These are phyloP conservation scores for Heteromormyrus szaboi DNA, from an alignment of 2,797 vertebrate genomes.

Conservation along the genomic window DNA sequence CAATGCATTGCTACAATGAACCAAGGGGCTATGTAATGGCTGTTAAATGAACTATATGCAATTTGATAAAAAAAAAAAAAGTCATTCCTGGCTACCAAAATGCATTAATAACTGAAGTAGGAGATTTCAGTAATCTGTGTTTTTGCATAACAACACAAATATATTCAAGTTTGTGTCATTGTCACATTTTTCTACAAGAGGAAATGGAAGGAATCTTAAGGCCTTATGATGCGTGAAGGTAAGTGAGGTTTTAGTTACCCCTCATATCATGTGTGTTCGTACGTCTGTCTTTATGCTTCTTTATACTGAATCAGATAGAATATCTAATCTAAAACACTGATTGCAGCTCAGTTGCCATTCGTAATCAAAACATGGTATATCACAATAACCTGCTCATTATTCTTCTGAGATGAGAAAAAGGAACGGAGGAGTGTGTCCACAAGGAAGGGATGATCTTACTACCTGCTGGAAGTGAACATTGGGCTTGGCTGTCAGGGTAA, in stretches of 20 bases:
- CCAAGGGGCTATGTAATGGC: neutral
- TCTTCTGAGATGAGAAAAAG: conserved; percentile 2
- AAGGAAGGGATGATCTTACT: neutral
- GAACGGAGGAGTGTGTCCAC: neutral
- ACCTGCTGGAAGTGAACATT: neutral
- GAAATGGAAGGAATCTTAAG: neutral
- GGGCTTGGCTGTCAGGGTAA: neutral
- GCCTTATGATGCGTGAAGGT: neutral
- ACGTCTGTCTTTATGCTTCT: neutral
- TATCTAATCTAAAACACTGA: neutral
- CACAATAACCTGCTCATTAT: neutral
- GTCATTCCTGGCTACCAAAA: neutral
- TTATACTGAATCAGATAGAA: neutral
- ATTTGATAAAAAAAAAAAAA: neutral
- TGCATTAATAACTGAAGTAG: neutral
- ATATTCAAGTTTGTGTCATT: neutral
- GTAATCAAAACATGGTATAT: neutral
- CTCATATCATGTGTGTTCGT: neutral
- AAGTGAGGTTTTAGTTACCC: neutral
- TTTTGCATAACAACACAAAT: neutral
- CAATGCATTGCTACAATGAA: neutral
- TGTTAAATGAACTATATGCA: neutral
- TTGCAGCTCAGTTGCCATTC: neutral
- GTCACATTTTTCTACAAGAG: neutral
- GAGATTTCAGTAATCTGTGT: neutral